Conservation (phyloP, 1,140 invertebrate genomes). For the Achatina immaculata region DNA sequence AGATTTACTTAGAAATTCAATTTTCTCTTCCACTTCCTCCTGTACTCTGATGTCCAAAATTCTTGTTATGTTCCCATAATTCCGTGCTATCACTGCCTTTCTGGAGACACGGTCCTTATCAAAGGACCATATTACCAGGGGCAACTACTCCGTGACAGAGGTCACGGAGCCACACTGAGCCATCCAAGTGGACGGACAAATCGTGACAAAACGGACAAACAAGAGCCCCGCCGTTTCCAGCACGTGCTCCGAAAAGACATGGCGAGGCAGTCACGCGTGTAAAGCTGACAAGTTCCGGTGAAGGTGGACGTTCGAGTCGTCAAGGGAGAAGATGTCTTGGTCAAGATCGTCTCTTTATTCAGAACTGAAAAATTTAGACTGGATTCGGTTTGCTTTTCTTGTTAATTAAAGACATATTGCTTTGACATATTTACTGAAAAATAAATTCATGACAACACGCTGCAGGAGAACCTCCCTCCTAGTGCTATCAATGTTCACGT, state of each 20-base stretch:
- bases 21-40: not conserved
- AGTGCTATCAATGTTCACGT: too few relatives aligned
- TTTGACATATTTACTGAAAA: too few relatives aligned
- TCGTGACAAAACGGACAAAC: constrained; percentile 32
- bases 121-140: constrained; percentile 22
- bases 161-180: not conserved
- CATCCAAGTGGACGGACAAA: constrained; percentile 24
- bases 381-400: too few relatives aligned
- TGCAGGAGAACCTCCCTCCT: too few relatives aligned
- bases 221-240: constrained; percentile 3
- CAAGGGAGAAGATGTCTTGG: not conserved
- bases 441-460: too few relatives aligned
- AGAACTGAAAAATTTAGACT: too few relatives aligned
- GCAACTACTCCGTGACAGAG: not conserved
- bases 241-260: constrained; percentile 28
- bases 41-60: not conserved
- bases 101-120: not conserved
- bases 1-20: too few relatives aligned
- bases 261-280: constrained; percentile 25
- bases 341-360: not conserved
- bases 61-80: not conserved
- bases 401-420: too few relatives aligned
- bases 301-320: constrained; percentile 20
- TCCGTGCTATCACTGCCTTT: constrained; percentile 11
- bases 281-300: constrained; percentile 6